These are phyloP conservation scores for Dolichomitus sp. DNA, from an alignment of 2,888 invertebrate species.

Conservation along the genomic window DNA sequence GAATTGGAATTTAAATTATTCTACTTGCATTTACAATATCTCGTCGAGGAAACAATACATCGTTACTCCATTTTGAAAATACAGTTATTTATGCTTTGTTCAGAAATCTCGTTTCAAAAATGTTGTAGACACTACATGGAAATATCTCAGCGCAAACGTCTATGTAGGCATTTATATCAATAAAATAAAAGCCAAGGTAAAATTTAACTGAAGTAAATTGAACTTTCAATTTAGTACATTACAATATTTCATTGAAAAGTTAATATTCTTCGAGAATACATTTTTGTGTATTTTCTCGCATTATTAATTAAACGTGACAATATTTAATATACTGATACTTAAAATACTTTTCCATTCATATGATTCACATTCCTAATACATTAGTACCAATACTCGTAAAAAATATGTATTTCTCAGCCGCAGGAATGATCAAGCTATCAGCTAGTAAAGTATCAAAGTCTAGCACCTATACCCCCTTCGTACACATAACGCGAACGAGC, in stretches of 20 bases:
- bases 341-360: too few relatives aligned
- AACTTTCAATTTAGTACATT: too few relatives aligned
- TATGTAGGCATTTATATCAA: not conserved
- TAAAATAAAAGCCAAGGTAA: too few relatives aligned
- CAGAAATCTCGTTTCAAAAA: not conserved
- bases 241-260: too few relatives aligned
- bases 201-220: too few relatives aligned
- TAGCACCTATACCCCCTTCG: constrained; percentile 1
- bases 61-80: constrained; percentile 38
- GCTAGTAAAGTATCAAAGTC: not conserved
- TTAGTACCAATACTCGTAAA: not conserved
- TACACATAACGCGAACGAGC: constrained; percentile 1
- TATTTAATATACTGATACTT: too few relatives aligned
- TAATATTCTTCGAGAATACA: too few relatives aligned
- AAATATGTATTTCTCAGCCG: not conserved
- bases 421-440: constrained; percentile 7
- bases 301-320: too few relatives aligned
- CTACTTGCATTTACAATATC: constrained; percentile 21
- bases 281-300: too few relatives aligned
- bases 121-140: too few relatives aligned
- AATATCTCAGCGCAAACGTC: not conserved
- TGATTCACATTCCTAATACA: not conserved
- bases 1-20: not conserved
- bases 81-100: constrained; percentile 12
- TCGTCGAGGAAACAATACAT: constrained; percentile 22